Base-by-base conservation (phyloP, 1,140 invertebrate species). In the Drosophila auraria region DNA sequence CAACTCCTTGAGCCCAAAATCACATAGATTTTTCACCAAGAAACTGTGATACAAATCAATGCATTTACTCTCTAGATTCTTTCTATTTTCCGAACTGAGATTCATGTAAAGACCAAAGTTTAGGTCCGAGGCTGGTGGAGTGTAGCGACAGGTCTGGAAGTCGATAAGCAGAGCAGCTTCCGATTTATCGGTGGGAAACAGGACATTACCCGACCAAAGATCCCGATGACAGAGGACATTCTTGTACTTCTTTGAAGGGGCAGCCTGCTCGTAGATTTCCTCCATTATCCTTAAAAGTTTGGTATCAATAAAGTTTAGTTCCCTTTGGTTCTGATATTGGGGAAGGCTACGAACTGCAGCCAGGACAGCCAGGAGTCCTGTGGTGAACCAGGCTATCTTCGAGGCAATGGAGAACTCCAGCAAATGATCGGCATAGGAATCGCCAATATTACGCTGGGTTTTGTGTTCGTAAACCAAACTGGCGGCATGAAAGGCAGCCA, bases 141-240 rank as follows among this genome's bases (percentile, higher is more conserved):
- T 93, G 73, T 93, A 95, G 38, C 93, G 93, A 8, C 94, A 77
- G 9, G 94, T 92, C 87, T 95, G 95, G 78, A 94, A 95, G 78
- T 96, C 95, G 3, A 96, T 93, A 0, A 96, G 80, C 5, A 95
- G 57, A 59, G 94, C 95, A 0, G 94, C 89, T 5, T 20, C 40
- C 2, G 62, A 11, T 4, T 23, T 15, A 30, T 75, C 8, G 3
- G 45, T 54, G 93, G 95, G 65, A 80, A 95, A 95, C 69, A 96
- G 91, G 0, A 95, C 77, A 77, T 96, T 96, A 59, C 94, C 95
- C 30, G 93, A 93, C 95, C 95, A 96, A 2, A 95, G 90, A 92
- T 96, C 94, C 0, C 94, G 94, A 89, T 96, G 96, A 53, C 93
- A 94, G 7, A 95, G 79, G 0, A 95, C 95, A 68, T 95, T 95